Evolutionary conservation across 2,113 vertebrate species (phyloP).

Genomic region (Nibea coibor): DNA sequence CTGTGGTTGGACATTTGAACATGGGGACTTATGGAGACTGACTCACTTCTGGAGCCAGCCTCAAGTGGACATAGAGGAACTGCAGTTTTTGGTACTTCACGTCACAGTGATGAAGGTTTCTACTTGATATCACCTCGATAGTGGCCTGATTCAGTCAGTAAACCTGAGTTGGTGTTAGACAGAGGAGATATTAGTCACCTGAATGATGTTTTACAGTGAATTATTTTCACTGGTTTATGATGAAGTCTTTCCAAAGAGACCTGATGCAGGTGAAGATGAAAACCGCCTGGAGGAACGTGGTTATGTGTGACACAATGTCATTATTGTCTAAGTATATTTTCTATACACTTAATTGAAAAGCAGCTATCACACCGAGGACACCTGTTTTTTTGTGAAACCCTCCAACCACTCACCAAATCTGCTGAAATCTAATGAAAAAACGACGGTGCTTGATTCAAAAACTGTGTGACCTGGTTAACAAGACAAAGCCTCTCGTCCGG

Average conservation of each 20-base stretch:
- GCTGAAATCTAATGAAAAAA: constrained; percentile 21
- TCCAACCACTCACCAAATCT: not conserved
- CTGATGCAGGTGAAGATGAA: not conserved
- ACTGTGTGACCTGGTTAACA: constrained; percentile 33
- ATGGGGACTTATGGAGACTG: too few species aligned
- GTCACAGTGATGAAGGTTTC: too few species aligned
- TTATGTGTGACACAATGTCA: not conserved
- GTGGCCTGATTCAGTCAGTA: too few species aligned
- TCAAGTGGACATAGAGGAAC: too few species aligned
- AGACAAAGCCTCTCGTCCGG: constrained; percentile 23
- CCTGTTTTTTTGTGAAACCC: not conserved
- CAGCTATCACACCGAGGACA: not conserved
- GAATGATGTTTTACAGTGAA: not conserved
- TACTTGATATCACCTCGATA: too few species aligned
- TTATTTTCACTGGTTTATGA: not conserved
- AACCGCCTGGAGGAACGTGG: not conserved
- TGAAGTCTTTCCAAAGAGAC: not conserved
- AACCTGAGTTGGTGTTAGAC: too few species aligned
- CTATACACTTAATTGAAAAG: not conserved
- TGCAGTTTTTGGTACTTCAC: too few species aligned
- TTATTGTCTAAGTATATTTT: not conserved
- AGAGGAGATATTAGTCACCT: not conserved
- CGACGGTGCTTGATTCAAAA: constrained; percentile 1
- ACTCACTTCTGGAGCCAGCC: too few species aligned
- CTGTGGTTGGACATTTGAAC: too few species aligned